Conservation (phyloP, 2,113 vertebrate genomes). For the Dunckerocampus dactyliophorus region DNA sequence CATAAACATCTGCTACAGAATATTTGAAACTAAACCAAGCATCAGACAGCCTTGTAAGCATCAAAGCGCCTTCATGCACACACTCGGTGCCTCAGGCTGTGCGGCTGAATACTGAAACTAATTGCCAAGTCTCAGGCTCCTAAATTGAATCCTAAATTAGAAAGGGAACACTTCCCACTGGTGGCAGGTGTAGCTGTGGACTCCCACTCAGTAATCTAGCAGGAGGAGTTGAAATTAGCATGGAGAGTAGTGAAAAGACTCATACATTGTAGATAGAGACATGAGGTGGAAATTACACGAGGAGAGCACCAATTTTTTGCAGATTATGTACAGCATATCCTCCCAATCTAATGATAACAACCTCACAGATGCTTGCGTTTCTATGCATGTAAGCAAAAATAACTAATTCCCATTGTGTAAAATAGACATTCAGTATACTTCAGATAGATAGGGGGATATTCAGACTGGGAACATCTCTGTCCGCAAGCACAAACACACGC, state of each 20-base stretch:
- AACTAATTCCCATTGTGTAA: too few species aligned
- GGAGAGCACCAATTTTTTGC: not conserved
- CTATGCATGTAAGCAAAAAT: too few species aligned
- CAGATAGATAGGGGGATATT: too few species aligned
- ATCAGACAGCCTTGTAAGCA: conserved; percentile 4
- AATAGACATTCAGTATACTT: too few species aligned
- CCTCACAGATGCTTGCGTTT: too few species aligned
- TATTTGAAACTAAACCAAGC: conserved; percentile 8
- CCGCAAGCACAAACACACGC: not conserved
- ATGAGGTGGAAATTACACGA: not conserved
- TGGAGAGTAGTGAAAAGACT: conserved; percentile 14
- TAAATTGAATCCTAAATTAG: conserved; percentile 64
- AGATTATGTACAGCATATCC: too few species aligned
- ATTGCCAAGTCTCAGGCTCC: conserved; percentile 62
- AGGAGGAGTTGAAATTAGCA: conserved; percentile 28
- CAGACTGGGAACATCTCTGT: too few species aligned
- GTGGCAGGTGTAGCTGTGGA: conserved; percentile 36
- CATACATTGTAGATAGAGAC: not conserved
- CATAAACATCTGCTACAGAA: not conserved
- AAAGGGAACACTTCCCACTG: conserved; percentile 65
- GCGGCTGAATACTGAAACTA: conserved; percentile 51
- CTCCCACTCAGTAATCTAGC: conserved; percentile 51
- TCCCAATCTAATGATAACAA: too few species aligned
- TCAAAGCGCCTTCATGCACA: conserved; percentile 11
- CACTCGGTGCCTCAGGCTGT: conserved; percentile 44